Percentiles rank a stretch among this genome's conserved stretches.
Evolutionary conservation across 2,888 invertebrate species (phyloP).

Genomic region (Pocota personata): DNA sequence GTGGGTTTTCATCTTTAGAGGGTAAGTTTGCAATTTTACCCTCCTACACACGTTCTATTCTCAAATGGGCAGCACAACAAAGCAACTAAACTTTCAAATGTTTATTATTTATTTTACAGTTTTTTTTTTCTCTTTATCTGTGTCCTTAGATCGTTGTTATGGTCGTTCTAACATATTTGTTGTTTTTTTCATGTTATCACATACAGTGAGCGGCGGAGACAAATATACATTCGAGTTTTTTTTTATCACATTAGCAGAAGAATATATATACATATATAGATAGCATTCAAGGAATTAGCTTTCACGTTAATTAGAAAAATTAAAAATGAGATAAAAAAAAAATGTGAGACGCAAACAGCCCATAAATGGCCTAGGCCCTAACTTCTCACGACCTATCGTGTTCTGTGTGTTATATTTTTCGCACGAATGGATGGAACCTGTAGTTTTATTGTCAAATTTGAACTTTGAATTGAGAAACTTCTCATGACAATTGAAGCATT

Average conservation of each 20-base stretch:
- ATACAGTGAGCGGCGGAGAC: neutral
- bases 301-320: no score
- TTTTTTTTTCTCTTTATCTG: neutral
- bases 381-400: no score
- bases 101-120: slow-evolving; percentile 10
- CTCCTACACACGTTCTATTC: neutral
- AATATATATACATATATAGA: no score
- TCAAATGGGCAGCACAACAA: neutral
- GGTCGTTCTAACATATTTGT: neutral
- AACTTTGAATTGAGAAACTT: no score
- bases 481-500: no score
- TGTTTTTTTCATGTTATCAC: neutral
- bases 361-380: no score
- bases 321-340: no score
- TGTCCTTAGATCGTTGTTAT: neutral
- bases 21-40: slow-evolving; percentile 16
- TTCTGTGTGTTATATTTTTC: no score
- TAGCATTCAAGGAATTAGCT: no score
- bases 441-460: no score
- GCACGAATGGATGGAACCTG: no score
- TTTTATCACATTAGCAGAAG: neutral
- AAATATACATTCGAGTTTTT: neutral
- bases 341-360: no score
- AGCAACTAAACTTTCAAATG: slow-evolving; percentile 14
- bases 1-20: neutral